phyloP scores from a whole-genome alignment of 2,797 vertebrate genomes.

The Rousettus madagascariensis region DNA sequence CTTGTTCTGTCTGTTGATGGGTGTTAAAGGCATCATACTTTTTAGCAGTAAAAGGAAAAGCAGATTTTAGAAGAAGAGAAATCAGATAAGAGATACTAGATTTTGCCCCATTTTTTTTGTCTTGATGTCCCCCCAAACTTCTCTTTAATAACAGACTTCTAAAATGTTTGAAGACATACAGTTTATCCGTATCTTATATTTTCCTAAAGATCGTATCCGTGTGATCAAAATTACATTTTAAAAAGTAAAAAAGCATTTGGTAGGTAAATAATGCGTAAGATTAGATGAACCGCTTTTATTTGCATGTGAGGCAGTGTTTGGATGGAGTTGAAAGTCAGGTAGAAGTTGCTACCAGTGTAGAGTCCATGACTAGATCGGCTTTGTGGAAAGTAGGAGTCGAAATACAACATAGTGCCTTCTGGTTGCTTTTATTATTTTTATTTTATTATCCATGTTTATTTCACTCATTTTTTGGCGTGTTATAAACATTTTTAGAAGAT shows the following conservation, averaged over 20 bases:
- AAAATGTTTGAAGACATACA: not conserved
- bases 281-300: not conserved
- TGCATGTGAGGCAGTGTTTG: not conserved
- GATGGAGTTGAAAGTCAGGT: not conserved
- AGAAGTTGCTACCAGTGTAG: not conserved
- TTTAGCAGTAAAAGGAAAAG: not conserved
- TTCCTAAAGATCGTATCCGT: not conserved
- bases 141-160: not conserved
- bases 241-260: not conserved
- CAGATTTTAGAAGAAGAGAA: not conserved
- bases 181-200: not conserved
- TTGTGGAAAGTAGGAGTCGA: not conserved
- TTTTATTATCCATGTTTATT: not conserved
- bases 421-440: not conserved
- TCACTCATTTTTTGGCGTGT: not conserved
- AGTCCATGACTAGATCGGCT: not conserved
- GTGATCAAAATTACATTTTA: not conserved
- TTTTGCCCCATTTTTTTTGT: not conserved
- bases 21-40: not conserved
- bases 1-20: not conserved
- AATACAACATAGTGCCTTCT: not conserved
- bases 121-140: not conserved
- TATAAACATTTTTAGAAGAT: not conserved
- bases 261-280: not conserved
- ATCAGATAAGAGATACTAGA: not conserved